Percentiles rank a stretch among this genome's conserved stretches.
These are phyloP conservation scores for Nasonia oneida DNA, from an alignment of 2,888 invertebrate genomes.

Conservation along the genomic window DNA sequence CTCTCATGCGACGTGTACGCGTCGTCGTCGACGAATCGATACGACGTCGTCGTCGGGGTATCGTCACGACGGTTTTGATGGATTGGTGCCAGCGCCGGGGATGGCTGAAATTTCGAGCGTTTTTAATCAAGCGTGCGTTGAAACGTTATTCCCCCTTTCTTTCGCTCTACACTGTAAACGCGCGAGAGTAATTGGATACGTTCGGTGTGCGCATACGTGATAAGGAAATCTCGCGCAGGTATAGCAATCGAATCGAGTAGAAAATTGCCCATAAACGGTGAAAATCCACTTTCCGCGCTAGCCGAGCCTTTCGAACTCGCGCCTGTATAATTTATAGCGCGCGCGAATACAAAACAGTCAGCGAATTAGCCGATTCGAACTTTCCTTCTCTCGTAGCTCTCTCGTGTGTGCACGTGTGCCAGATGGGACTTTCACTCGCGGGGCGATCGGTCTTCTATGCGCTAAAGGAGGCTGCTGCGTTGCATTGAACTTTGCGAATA, in stretches of 20 bases:
- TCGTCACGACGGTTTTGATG: background rate
- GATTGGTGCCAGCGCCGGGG: background rate
- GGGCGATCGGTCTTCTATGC: conserved; percentile 2
- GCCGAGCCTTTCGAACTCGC: background rate
- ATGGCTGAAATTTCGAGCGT: background rate
- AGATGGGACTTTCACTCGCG: conserved; percentile 28
- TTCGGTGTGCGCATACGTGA: background rate
- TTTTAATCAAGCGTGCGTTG: background rate
- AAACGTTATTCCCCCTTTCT: background rate
- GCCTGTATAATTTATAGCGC: background rate
- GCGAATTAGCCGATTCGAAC: conserved; percentile 17
- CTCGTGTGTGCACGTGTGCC: background rate
- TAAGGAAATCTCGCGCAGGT: background rate
- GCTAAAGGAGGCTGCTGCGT: background rate
- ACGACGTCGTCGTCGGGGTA: background rate
- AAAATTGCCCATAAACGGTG: background rate
- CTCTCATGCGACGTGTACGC: background rate
- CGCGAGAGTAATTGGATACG: no score
- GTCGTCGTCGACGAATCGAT: background rate
- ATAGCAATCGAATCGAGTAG: background rate
- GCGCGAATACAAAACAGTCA: background rate
- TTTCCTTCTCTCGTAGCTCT: conserved; percentile 10
- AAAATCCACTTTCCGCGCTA: background rate
- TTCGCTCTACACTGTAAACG: background rate
- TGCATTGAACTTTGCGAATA: conserved; percentile 19